phyloP scores from a whole-genome alignment of 2,113 vertebrate species.

The Charina bottae region DNA sequence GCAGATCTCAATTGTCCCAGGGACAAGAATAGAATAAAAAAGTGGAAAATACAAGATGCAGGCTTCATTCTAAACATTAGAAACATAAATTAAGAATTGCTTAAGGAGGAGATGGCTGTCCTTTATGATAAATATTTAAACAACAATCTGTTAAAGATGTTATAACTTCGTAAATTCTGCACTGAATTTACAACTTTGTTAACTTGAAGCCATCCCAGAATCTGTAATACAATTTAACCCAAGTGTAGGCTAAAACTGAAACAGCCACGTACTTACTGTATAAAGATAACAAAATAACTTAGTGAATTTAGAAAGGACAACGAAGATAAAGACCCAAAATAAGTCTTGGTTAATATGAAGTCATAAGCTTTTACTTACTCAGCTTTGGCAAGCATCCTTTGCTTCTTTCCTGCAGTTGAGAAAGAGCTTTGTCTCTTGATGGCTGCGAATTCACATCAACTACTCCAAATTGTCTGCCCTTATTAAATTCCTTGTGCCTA shows the following conservation, averaged over 20 bases:
- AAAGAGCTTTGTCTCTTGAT: slow-evolving; percentile 54
- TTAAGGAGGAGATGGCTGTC: background rate
- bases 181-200: background rate
- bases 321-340: background rate
- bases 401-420: slow-evolving; percentile 52
- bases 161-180: background rate
- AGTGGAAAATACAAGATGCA: background rate
- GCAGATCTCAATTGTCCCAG: background rate
- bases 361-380: slow-evolving; percentile 62
- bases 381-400: slow-evolving; percentile 49
- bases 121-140: background rate
- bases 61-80: background rate
- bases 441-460: slow-evolving; percentile 67
- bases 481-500: slow-evolving; percentile 79
- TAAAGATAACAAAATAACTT: no score
- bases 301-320: background rate
- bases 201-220: background rate
- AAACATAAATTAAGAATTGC: background rate
- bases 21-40: background rate
- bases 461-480: slow-evolving; percentile 80
- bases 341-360: background rate
- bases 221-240: background rate
- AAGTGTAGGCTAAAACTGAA: background rate
- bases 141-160: background rate
- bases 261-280: no score